These are phyloP conservation scores for Poecilia latipinna DNA, from an alignment of 2,113 vertebrate species.

Conservation along the genomic window DNA sequence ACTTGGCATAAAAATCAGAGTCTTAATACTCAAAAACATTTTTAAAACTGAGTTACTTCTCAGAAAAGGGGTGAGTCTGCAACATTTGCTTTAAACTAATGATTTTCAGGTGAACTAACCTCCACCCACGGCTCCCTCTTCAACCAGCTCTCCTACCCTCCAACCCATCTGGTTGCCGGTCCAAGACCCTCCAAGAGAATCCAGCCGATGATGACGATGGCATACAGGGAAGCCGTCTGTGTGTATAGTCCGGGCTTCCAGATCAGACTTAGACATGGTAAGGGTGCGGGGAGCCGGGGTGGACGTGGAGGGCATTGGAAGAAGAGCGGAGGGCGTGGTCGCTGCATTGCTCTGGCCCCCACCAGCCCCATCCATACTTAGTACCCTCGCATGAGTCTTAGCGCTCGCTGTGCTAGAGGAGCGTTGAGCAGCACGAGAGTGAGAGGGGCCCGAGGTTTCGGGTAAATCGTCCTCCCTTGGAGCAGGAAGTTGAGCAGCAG, in stretches of 20 bases:
- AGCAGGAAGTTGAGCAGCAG: constrained; percentile 69
- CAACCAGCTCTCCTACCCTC: constrained; percentile 80
- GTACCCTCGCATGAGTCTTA: constrained; percentile 89
- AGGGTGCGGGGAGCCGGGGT: constrained; percentile 79
- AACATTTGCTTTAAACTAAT: neutral
- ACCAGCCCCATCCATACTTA: constrained; percentile 88
- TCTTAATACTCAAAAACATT: neutral
- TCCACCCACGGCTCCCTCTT: constrained; percentile 89
- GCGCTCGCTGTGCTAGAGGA: constrained; percentile 89
- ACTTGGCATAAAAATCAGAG: no score
- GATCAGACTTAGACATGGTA: constrained; percentile 88
- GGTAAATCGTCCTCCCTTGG: constrained; percentile 70
- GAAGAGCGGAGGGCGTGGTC: constrained; percentile 59
- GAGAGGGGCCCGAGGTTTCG: constrained; percentile 64
- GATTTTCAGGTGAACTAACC: constrained; percentile 71
- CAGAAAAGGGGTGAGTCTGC: neutral
- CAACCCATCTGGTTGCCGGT: constrained; percentile 85
- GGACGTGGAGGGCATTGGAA: constrained; percentile 75
- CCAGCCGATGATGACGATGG: constrained; percentile 80
- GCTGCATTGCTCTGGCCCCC: constrained; percentile 68
- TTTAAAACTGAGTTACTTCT: neutral
- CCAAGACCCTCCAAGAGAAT: constrained; percentile 82
- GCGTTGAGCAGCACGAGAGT: constrained; percentile 84
- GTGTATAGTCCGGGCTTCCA: constrained; percentile 82
- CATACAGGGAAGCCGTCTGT: constrained; percentile 72